phyloP scores from a whole-genome alignment of 2,888 invertebrate genomes.

The Clunio marinus region DNA sequence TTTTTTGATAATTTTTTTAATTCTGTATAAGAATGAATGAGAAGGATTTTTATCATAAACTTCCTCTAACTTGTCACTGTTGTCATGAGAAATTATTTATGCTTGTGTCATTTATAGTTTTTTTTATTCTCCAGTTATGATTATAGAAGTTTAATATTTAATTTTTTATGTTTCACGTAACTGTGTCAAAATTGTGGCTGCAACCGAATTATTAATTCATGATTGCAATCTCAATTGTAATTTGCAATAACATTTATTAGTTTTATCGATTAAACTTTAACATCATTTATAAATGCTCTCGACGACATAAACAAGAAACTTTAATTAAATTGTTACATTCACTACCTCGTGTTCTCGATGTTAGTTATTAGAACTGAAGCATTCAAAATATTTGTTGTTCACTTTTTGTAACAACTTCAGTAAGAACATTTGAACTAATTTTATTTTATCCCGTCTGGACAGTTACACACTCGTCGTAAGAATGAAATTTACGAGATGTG shows the following conservation, averaged over 20 bases:
- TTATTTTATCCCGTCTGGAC: slow-evolving; percentile 12
- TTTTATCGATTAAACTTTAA: background rate
- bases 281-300: background rate
- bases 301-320: background rate
- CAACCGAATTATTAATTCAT: background rate
- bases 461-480: background rate
- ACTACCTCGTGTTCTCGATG: background rate
- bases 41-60: slow-evolving; percentile 10
- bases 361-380: background rate
- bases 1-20: too few species aligned
- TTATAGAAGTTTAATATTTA: background rate
- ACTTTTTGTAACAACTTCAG: too few species aligned
- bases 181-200: background rate
- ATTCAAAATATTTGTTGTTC: background rate
- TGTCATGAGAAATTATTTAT: background rate
- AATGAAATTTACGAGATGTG: slow-evolving; percentile 13
- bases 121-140: background rate
- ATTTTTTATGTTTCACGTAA: background rate
- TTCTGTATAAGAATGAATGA: background rate
- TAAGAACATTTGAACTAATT: background rate
- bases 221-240: background rate
- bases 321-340: background rate
- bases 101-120: background rate
- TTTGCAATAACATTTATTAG: slow-evolving; percentile 6
- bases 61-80: background rate